Percentiles rank a stretch among this genome's conserved stretches.
Conservation (phyloP, 1,140 invertebrate species). For the Cydia amplana region DNA sequence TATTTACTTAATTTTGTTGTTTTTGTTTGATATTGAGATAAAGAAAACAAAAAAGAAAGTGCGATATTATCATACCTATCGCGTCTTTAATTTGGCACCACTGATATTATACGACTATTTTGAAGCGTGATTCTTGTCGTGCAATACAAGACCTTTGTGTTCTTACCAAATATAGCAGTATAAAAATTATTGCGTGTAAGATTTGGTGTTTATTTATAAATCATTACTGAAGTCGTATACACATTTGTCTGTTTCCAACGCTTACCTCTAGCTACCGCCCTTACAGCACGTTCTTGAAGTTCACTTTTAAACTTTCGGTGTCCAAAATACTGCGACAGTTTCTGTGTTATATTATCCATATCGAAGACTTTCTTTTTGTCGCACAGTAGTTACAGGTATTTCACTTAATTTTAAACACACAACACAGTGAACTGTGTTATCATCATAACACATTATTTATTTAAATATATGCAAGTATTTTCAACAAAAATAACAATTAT, state of each 20-base stretch:
- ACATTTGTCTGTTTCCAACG: constrained; percentile 4
- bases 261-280: constrained; percentile 77
- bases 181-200: constrained; percentile 36
- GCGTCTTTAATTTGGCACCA: constrained; percentile 31
- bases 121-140: constrained; percentile 22
- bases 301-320: constrained; percentile 80
- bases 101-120: constrained; percentile 31
- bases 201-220: constrained; percentile 32
- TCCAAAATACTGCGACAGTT: constrained; percentile 77
- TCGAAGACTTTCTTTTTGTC: constrained; percentile 37
- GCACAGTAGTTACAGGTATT: constrained; percentile 44
- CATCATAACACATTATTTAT: constrained; percentile 30
- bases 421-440: constrained; percentile 20
- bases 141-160: constrained; percentile 22
- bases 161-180: constrained; percentile 32
- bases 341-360: constrained; percentile 73
- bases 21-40: not conserved
- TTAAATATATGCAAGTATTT: constrained; percentile 20
- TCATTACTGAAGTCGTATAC: constrained; percentile 1
- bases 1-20: too few species aligned
- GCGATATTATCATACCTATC: constrained; percentile 3
- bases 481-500: constrained; percentile 27
- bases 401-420: constrained; percentile 21
- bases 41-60: constrained; percentile 27
- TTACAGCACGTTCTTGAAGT: constrained; percentile 77